Conservation (phyloP, 2,113 vertebrate species). For the Cyanoderma ruficeps region DNA sequence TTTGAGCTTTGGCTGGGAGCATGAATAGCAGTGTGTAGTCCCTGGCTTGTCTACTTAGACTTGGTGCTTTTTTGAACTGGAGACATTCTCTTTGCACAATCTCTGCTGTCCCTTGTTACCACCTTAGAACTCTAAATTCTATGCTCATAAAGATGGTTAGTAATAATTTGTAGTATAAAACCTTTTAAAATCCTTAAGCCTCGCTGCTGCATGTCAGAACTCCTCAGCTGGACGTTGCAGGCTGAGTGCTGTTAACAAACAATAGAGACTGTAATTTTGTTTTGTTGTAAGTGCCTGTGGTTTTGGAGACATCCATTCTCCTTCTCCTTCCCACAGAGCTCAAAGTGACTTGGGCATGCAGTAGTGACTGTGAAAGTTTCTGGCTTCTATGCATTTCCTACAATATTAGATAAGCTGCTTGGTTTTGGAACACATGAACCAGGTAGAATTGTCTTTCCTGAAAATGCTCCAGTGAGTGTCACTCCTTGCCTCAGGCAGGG, state of each 20-base stretch:
- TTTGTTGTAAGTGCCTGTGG: not conserved
- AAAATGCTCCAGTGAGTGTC: not conserved
- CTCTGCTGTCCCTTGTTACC: not conserved
- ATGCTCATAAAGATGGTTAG: not conserved
- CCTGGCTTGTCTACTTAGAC: not conserved
- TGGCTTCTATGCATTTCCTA: not conserved
- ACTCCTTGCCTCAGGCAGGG: not conserved
- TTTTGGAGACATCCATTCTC: slow-evolving; percentile 7
- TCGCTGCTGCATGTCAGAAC: not conserved
- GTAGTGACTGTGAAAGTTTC: not conserved
- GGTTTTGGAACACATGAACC: not conserved
- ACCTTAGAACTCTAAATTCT: not conserved
- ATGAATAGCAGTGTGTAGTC: not conserved
- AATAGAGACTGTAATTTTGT: not conserved
- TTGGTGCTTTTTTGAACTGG: not conserved
- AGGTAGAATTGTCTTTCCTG: not conserved
- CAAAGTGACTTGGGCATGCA: not conserved
- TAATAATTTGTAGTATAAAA: not conserved
- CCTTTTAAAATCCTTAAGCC: not conserved
- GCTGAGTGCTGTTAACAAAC: not conserved
- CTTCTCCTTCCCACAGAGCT: not conserved
- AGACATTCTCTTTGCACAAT: not conserved
- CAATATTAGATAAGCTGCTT: not conserved
- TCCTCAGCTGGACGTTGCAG: not conserved
- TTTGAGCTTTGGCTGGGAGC: not conserved